Conservation (phyloP, 2,113 vertebrate genomes). For the Pristiophorus japonicus region DNA sequence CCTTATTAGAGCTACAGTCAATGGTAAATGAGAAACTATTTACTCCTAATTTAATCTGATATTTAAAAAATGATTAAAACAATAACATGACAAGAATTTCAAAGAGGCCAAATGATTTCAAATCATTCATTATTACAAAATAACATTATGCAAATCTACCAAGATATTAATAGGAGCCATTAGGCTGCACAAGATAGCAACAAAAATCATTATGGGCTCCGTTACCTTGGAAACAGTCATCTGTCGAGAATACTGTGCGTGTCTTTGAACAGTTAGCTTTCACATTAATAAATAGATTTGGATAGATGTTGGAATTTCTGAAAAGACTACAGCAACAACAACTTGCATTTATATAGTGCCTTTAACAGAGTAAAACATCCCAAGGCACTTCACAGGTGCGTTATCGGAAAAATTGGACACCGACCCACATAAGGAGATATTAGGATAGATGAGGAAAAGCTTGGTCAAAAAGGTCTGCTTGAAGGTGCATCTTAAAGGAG, state of each 20-base stretch:
- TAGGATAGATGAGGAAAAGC: not conserved
- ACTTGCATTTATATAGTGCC: not conserved
- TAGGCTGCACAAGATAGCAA: too few relatives aligned
- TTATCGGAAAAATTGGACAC: not conserved
- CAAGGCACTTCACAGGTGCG: not conserved
- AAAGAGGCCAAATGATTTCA: constrained; percentile 18
- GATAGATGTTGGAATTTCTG: not conserved
- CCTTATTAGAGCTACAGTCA: not conserved
- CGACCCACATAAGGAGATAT: not conserved
- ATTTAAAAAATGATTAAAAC: not conserved
- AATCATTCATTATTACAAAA: constrained; percentile 16
- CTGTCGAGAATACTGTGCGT: not conserved
- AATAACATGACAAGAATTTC: constrained; percentile 8
- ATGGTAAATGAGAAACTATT: not conserved
- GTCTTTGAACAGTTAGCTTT: not conserved
- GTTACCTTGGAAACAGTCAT: constrained; percentile 35
- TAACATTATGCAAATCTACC: constrained; percentile 20
- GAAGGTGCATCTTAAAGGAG: not conserved
- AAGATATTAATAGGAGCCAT: constrained; percentile 26
- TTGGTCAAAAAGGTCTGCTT: not conserved
- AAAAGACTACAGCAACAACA: not conserved
- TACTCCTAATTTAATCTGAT: not conserved
- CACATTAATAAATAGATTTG: not conserved
- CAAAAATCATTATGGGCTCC: not conserved
- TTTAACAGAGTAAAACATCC: not conserved